Evolutionary conservation across 1,140 invertebrate species (phyloP), one percentile per base, ranked within the genome.

Genomic region (Caenorhabditis remanei): DNA sequence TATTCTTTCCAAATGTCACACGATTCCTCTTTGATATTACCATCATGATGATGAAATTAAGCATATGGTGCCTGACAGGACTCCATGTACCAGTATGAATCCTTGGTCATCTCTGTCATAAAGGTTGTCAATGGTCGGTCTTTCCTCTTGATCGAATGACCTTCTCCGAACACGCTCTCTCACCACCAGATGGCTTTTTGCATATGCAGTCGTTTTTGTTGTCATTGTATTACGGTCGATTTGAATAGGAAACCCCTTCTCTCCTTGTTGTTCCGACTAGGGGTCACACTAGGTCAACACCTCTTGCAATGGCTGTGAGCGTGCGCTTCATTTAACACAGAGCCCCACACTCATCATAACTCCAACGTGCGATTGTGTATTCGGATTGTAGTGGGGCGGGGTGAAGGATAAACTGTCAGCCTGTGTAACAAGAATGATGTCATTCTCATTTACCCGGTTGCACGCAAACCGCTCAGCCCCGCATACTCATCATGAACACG

Each of bases 221-320:
- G 40, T 71, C 65, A 24, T 79, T 79, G 71, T 50, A 14, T 24
- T 79, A 50, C 46, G 5, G 21, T 48, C 40, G 65, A 32, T 46
- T 79, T 79, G 71, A 79, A 79, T 50, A 50, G 46, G 71, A 14
- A 7, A 48, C 46, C 40, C 16, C 14, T 7, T 9, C 13, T 79
- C 14, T 14, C n/a, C 19, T 79, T n/a, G 21, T 11, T 16, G 50
- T 16, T 53, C 50, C 50, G 50, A 53, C 11, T 53, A 53, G 16
- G 50, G 71, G 71, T 79, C 71, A 50, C 46, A 79, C 19, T 79
- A 40, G 43, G 71, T 79, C 71, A 79, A 79, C 67, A 79, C 71
- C 21, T n/a, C 9, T 21, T 71, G 8, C 5, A 40, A 63, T 71
- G 65, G 40, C 1, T 71, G 41, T 71, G 65, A 43, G 71, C n/a